Evolutionary conservation across 2,797 vertebrate genomes (phyloP).

Genomic region (Dallia pectoralis): DNA sequence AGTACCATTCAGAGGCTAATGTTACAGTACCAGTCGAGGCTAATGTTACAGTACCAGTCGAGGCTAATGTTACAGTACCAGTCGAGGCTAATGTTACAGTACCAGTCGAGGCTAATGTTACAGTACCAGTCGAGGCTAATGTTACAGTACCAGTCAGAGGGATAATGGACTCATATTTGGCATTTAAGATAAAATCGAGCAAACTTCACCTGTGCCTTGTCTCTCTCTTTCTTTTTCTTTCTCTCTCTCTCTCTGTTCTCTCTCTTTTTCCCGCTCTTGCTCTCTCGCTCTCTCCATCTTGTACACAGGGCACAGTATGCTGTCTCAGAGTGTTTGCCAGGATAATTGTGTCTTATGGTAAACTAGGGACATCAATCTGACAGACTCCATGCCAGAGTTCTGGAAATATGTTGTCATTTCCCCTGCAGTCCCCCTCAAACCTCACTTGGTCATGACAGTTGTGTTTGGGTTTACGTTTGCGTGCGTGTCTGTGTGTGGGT

Average conservation of each 20-base stretch:
- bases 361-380: slow-evolving; percentile 75
- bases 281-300: slow-evolving; percentile 20
- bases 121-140: slow-evolving; percentile 63
- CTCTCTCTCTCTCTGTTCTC: neutral
- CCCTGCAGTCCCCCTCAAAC: slow-evolving; percentile 69
- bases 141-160: slow-evolving; percentile 67
- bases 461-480: slow-evolving; percentile 32
- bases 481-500: neutral
- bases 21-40: slow-evolving; percentile 68
- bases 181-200: slow-evolving; percentile 44
- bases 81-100: slow-evolving; percentile 69
- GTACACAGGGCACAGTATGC: slow-evolving; percentile 51
- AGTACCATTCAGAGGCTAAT: slow-evolving; percentile 61
- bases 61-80: too few species aligned
- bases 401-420: slow-evolving; percentile 78
- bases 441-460: slow-evolving; percentile 61
- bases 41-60: too few species aligned
- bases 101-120: slow-evolving; percentile 57
- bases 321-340: slow-evolving; percentile 60
- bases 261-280: neutral
- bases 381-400: slow-evolving; percentile 70
- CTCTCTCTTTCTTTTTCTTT: slow-evolving; percentile 17
- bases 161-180: slow-evolving; percentile 65
- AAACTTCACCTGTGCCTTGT: neutral
- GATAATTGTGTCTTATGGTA: slow-evolving; percentile 63